Base-by-base conservation (phyloP, 2,113 vertebrate species). In the Shinisaurus crocodilurus region DNA sequence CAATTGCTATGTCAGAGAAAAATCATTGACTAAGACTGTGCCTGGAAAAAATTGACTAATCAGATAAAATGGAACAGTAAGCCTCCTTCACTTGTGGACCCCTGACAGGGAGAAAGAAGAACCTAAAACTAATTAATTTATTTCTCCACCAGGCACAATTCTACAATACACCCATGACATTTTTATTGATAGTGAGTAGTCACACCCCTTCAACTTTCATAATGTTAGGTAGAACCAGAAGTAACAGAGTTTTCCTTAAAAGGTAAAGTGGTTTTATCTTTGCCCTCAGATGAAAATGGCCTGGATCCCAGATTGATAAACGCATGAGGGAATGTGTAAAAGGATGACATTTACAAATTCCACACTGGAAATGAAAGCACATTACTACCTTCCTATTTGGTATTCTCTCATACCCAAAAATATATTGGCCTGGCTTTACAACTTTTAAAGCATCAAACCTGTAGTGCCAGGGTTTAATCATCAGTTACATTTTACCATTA, bases 1-100 rank as follows among this genome's bases (percentile, higher is more conserved):
- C 82, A 90, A 54, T 85, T 90, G 74, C 18, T 54, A 79, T 70
- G 82, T 76, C n/a, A 77, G 82, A 90, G 43, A 82, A 81, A 90
- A 94, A 65, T 40, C 25, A 34, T 60, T 84, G 45, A 92, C 70
- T 43, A 90, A 83, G 54, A n/a, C 57, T 63, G n/a, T 85, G 50
- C 18, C 9, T 85, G 48, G 77, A 70, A 54, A 86, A 91, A 93
- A 81, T 3, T 48, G 6, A 74, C 1, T 91, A 50, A 90, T 86
- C 40, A 84, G 32, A 72, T 81, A 85, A 84, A 91, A 25, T 82
- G 60, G 5, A 91, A 74, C 1, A 85, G 85, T 29, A 90, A 88
- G 50, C 1, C 0, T 63, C 23, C 85, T 88, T 82, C 7, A 23
- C 86, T 91, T 69, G 54, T 60, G 88, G 80, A 70, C 48, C 1